Evolutionary conservation across 2,113 vertebrate species (phyloP).

Genomic region (Otis tarda): DNA sequence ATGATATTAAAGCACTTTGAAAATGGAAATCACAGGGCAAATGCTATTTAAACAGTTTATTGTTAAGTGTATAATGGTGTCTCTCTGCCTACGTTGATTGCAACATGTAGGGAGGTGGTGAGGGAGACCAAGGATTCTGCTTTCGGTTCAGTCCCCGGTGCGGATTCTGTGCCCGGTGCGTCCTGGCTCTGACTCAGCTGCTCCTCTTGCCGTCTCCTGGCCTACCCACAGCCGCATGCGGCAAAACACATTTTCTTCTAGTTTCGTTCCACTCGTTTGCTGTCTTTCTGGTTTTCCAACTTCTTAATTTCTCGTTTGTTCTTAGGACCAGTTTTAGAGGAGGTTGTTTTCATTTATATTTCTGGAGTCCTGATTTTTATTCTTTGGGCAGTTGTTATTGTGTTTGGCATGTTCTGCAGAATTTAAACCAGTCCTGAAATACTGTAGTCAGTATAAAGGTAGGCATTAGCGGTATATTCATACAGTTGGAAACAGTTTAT

Average conservation of each 20-base stretch:
- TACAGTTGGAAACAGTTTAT: background rate
- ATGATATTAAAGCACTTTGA: constrained; percentile 5
- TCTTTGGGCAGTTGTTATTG: background rate
- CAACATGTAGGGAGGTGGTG: background rate
- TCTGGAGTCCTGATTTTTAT: background rate
- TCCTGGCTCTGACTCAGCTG: background rate
- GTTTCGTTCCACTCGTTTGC: background rate
- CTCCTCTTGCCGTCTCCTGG: background rate
- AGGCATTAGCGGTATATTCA: background rate
- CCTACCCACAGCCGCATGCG: fast-evolving
- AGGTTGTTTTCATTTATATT: background rate
- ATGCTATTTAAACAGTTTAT: constrained; percentile 24
- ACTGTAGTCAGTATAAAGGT: background rate
- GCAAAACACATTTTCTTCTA: background rate
- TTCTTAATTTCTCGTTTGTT: background rate
- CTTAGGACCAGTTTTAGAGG: background rate
- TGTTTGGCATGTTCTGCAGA: background rate
- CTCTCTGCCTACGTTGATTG: background rate
- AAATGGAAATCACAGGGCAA: constrained; percentile 7
- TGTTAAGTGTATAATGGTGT: background rate
- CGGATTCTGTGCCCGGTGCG: background rate
- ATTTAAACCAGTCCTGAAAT: background rate
- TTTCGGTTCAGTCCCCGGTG: background rate
- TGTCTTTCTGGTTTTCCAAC: background rate
- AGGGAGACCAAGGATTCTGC: background rate